Evolutionary conservation across 2,888 invertebrate genomes (phyloP).

Genomic region (Mechanitis messenoides): DNA sequence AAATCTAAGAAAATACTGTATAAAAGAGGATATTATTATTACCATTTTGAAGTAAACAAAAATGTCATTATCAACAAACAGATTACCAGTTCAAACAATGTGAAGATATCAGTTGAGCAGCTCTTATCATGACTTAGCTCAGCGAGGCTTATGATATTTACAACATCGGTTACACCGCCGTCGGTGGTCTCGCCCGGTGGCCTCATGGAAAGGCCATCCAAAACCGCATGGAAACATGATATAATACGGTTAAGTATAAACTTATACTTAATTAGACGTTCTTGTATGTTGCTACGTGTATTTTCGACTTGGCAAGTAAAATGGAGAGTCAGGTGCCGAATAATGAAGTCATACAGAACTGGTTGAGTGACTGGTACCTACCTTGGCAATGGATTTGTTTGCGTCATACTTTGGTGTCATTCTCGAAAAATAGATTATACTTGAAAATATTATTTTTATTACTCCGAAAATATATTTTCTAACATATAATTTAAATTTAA

Average conservation of each 20-base stretch:
- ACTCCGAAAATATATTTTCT: background rate
- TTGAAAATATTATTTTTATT: conserved; percentile 7
- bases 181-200: conserved; percentile 60
- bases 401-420: conserved; percentile 24
- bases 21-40: background rate
- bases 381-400: conserved; percentile 36
- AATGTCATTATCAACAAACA: conserved; percentile 25
- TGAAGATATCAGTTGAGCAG: conserved; percentile 34
- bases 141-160: conserved; percentile 63
- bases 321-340: conserved; percentile 27
- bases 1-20: too few relatives aligned
- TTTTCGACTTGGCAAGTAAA: conserved; percentile 31
- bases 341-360: conserved; percentile 29
- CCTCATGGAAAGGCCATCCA: conserved; percentile 56
- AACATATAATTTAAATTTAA: too few relatives aligned
- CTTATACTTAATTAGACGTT: conserved; percentile 32
- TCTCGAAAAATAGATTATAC: conserved; percentile 15
- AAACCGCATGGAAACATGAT: conserved; percentile 53
- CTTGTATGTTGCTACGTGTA: conserved; percentile 33
- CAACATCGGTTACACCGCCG: conserved; percentile 48
- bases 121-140: conserved; percentile 58
- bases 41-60: conserved; percentile 4
- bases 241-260: conserved; percentile 40
- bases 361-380: conserved; percentile 31
- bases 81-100: conserved; percentile 49